Conservation (phyloP, 1,140 invertebrate species). For the Drosophila sturtevanti region DNA sequence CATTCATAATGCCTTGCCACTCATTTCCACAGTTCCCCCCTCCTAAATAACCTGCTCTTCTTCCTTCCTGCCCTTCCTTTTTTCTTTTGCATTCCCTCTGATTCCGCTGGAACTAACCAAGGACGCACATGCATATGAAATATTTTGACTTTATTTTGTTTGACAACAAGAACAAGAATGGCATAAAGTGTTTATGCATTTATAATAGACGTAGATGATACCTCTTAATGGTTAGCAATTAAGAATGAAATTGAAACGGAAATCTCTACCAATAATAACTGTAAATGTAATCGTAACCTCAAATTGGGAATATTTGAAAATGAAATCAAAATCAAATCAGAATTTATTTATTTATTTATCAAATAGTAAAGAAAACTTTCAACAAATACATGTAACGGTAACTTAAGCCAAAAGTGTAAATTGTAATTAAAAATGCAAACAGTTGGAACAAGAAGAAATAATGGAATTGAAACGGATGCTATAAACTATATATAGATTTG, state of each 20-base stretch:
- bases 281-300: no score
- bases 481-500: no score
- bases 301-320: not conserved
- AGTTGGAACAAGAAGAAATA: no score
- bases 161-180: conserved; percentile 11
- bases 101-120: conserved; percentile 31
- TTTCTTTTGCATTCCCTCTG: not conserved
- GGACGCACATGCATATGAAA: conserved; percentile 62
- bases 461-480: no score
- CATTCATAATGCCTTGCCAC: not conserved
- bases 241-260: no score
- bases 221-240: not conserved
- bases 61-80: not conserved
- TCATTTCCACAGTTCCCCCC: not conserved
- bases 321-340: not conserved
- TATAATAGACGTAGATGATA: not conserved
- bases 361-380: no score
- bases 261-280: no score
- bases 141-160: conserved; percentile 55
- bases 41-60: not conserved
- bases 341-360: not conserved
- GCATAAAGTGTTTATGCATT: not conserved
- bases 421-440: no score
- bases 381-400: no score
- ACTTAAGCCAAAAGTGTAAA: no score